A percentile compares a stretch with the other conserved stretches of the same genome.
Conservation (phyloP, 2,888 invertebrate genomes). For the Noctua janthina region DNA sequence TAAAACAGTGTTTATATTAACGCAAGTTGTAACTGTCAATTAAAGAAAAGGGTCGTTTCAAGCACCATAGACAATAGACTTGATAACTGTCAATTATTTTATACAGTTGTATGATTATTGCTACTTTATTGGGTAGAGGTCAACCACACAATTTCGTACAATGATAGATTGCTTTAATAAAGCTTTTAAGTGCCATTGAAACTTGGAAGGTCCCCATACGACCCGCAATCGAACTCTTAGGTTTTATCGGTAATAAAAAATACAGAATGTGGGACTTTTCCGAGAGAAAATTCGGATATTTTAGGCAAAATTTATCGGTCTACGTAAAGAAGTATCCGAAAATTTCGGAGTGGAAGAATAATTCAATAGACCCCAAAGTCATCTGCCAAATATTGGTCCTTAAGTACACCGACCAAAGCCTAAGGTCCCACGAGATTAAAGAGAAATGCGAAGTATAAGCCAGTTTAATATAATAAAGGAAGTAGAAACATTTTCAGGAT, state of each 20-base stretch:
- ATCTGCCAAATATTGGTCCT: slow-evolving; percentile 35
- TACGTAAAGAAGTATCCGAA: slow-evolving; percentile 20
- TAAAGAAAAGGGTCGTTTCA: slow-evolving; percentile 26
- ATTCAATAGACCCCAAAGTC: slow-evolving; percentile 41
- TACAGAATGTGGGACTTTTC: background rate
- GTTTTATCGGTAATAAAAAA: slow-evolving; percentile 19
- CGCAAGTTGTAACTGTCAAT: slow-evolving; percentile 43
- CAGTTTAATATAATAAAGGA: slow-evolving; percentile 50
- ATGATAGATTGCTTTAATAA: slow-evolving; percentile 39
- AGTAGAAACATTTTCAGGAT: slow-evolving; percentile 53
- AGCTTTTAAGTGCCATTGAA: slow-evolving; percentile 12
- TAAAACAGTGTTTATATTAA: background rate
- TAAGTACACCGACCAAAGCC: slow-evolving; percentile 19
- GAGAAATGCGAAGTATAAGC: slow-evolving; percentile 27
- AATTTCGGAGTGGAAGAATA: slow-evolving; percentile 41
- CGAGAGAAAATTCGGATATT: background rate
- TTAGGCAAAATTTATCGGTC: background rate
- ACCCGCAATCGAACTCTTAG: background rate
- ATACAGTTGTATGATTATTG: slow-evolving; percentile 5
- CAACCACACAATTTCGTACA: slow-evolving; percentile 17
- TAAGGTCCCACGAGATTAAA: slow-evolving; percentile 28
- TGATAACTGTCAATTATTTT: slow-evolving; percentile 57
- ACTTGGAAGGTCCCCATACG: background rate
- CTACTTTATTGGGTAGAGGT: slow-evolving; percentile 13
- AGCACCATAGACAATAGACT: slow-evolving; percentile 32